Conservation (phyloP, 1,140 invertebrate genomes). For the Luehdorfia chinensis region DNA sequence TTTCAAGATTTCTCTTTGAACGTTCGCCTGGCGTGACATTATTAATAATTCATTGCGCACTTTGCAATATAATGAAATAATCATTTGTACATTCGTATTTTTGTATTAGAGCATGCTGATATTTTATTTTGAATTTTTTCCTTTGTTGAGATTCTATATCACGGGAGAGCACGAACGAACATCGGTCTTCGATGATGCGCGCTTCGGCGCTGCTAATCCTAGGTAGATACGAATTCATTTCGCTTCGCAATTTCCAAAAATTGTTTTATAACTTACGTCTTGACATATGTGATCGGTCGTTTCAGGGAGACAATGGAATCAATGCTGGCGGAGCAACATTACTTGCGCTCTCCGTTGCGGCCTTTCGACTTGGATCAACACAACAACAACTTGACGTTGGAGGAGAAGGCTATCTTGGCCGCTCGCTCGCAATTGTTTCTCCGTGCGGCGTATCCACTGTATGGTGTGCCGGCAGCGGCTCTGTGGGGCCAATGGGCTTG, state of each 20-base stretch:
- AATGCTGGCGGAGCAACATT: slow-evolving; percentile 87
- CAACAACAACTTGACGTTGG: slow-evolving; percentile 83
- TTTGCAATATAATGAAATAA: slow-evolving; percentile 5
- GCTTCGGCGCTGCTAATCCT: slow-evolving; percentile 64
- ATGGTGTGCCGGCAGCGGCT: slow-evolving; percentile 76
- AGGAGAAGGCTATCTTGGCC: slow-evolving; percentile 86
- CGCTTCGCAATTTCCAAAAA: slow-evolving; percentile 22
- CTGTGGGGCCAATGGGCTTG: slow-evolving; percentile 82
- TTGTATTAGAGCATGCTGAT: slow-evolving; percentile 23
- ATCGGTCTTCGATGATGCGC: slow-evolving; percentile 66
- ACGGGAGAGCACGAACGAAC: slow-evolving; percentile 71
- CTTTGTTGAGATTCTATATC: slow-evolving; percentile 75
- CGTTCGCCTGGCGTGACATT: slow-evolving; percentile 19
- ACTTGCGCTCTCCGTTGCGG: slow-evolving; percentile 83
- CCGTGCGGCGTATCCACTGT: slow-evolving; percentile 81
- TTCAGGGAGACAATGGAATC: slow-evolving; percentile 90
- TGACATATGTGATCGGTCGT: slow-evolving; percentile 20
- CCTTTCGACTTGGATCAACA: slow-evolving; percentile 86
- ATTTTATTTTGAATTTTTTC: slow-evolving; percentile 70
- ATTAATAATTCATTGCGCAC: slow-evolving; percentile 2
- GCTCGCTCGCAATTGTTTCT: slow-evolving; percentile 83
- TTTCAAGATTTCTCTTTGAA: slow-evolving; percentile 24
- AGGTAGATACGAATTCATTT: slow-evolving; percentile 59
- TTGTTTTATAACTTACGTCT: not conserved
- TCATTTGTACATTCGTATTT: slow-evolving; percentile 13